A percentile compares a stretch with the other conserved stretches of the same genome.
Conservation (phyloP, 2,888 invertebrate species). For the Malacosoma neustria region DNA sequence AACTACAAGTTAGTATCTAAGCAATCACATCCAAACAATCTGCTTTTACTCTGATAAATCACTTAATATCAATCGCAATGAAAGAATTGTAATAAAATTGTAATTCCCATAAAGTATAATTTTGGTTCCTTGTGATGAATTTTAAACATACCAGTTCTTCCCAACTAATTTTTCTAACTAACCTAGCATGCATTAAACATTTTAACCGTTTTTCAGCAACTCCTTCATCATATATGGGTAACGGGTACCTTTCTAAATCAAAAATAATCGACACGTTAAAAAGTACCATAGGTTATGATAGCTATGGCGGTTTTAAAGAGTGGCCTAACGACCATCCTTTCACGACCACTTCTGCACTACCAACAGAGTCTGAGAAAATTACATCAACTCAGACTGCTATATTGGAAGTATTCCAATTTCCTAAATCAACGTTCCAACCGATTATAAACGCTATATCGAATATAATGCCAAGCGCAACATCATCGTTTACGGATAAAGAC, state of each 20-base stretch:
- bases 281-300: constrained; percentile 64
- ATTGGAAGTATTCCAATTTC: constrained; percentile 70
- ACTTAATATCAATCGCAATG: too few relatives aligned
- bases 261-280: constrained; percentile 68
- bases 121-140: too few relatives aligned
- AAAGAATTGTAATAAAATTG: too few relatives aligned
- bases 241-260: constrained; percentile 61
- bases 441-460: constrained; percentile 55
- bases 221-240: constrained; percentile 60
- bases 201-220: constrained; percentile 64
- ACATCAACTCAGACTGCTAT: constrained; percentile 67
- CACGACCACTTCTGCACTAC: constrained; percentile 62
- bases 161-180: constrained; percentile 35
- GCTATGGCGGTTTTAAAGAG: constrained; percentile 53
- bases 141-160: constrained; percentile 15
- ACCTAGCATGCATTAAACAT: constrained; percentile 38
- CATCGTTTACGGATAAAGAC: constrained; percentile 51
- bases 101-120: too few relatives aligned
- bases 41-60: too few relatives aligned
- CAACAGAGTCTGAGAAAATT: constrained; percentile 58
- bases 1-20: constrained; percentile 69
- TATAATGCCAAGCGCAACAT: constrained; percentile 38
- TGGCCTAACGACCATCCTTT: constrained; percentile 71
- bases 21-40: too few relatives aligned
- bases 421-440: constrained; percentile 64